A percentile compares a stretch with the other conserved stretches of the same genome.
Evolutionary conservation across 2,113 vertebrate species (phyloP).

Genomic region (Ardeotis arabs): DNA sequence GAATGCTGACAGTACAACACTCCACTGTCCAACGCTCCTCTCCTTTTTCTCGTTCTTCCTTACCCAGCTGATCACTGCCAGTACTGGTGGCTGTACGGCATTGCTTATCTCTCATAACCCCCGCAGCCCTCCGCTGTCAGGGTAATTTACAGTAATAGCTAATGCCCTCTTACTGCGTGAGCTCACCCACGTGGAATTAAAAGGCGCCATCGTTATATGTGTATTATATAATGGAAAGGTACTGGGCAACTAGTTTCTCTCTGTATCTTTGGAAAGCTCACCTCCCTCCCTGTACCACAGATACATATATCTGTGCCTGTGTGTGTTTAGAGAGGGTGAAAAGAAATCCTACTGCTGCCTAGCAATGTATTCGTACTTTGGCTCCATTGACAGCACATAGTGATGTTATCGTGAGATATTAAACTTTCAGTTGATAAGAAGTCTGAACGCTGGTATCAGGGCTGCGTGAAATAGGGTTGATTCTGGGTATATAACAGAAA

Average conservation of each 20-base stretch:
- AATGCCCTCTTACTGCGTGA: neutral
- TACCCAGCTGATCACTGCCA: slow-evolving; percentile 73
- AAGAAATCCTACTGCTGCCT: neutral
- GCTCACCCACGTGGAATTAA: neutral
- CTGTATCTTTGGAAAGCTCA: neutral
- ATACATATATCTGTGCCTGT: neutral
- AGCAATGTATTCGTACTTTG: neutral
- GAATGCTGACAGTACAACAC: slow-evolving; percentile 60
- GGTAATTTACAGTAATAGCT: slow-evolving; percentile 45
- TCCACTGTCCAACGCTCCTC: neutral
- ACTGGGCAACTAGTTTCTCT: neutral
- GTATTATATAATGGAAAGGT: neutral
- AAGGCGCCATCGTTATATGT: neutral
- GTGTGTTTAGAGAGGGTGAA: neutral
- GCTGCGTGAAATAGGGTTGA: neutral
- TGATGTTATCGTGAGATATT: neutral
- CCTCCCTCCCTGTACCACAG: neutral
- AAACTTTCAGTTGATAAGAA: slow-evolving; percentile 35
- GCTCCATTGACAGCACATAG: slow-evolving; percentile 5
- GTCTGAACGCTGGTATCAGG: neutral
- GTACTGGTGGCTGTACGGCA: slow-evolving; percentile 33
- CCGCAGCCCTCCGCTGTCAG: slow-evolving; percentile 37
- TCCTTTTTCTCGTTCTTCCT: slow-evolving; percentile 66
- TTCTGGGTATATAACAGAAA: neutral
- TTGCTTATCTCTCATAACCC: slow-evolving; percentile 10